These are phyloP conservation scores for Eumeta japonica DNA, from an alignment of 1,140 invertebrate genomes.

Conservation along the genomic window DNA sequence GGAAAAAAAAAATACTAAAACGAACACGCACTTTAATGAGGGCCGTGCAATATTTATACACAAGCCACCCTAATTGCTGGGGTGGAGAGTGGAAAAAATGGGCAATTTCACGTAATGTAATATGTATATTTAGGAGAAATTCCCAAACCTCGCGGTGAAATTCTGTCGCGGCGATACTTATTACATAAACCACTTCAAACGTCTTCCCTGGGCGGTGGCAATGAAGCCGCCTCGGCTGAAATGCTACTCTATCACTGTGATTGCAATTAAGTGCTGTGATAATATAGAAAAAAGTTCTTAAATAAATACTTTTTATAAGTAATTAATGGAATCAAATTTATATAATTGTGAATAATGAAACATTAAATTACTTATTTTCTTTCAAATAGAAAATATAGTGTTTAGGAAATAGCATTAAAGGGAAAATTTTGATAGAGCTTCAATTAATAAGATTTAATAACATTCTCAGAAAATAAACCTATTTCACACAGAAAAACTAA, in stretches of 20 bases:
- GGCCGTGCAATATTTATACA: slow-evolving; percentile 56
- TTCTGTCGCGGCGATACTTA: slow-evolving; percentile 48
- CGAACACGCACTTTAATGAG: slow-evolving; percentile 56
- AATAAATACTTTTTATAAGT: too few relatives aligned
- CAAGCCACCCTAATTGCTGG: slow-evolving; percentile 53
- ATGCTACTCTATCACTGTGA: slow-evolving; percentile 39
- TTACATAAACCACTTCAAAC: slow-evolving; percentile 49
- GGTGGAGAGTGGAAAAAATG: slow-evolving; percentile 59
- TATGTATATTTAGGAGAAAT: slow-evolving; percentile 56
- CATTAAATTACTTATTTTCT: too few relatives aligned
- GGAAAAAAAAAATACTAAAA: slow-evolving; percentile 51
- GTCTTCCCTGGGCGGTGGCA: slow-evolving; percentile 29
- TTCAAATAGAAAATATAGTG: too few relatives aligned
- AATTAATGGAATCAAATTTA: too few relatives aligned
- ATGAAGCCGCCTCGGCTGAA: slow-evolving; percentile 4
- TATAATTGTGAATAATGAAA: too few relatives aligned
- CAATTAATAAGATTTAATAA: too few relatives aligned
- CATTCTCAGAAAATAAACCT: too few relatives aligned
- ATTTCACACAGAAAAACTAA: too few relatives aligned
- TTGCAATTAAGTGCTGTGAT: too few relatives aligned
- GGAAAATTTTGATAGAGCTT: too few relatives aligned
- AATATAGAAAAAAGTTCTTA: too few relatives aligned
- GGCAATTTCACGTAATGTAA: slow-evolving; percentile 58
- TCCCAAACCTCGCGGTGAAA: slow-evolving; percentile 36
- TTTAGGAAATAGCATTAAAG: too few relatives aligned